phyloP scores from a whole-genome alignment of 2,797 vertebrate species.

The Acipenser ruthenus region DNA sequence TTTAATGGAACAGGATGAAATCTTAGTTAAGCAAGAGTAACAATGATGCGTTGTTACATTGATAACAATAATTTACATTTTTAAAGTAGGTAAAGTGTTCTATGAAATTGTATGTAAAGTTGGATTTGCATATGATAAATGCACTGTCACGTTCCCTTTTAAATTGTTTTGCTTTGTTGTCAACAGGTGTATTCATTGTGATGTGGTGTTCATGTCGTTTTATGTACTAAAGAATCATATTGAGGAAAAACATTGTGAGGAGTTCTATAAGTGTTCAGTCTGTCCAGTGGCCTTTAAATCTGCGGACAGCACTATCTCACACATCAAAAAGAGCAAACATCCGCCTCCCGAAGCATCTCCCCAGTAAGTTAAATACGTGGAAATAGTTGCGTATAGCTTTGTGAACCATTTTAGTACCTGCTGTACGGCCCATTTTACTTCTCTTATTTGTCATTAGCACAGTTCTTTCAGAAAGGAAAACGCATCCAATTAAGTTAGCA shows the following conservation, averaged over 20 bases:
- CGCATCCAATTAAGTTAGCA: no score
- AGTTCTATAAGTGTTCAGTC: slow-evolving; percentile 86
- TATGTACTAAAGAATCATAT: slow-evolving; percentile 83
- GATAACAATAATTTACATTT: no score
- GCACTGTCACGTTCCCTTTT: background rate
- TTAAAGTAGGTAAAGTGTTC: no score
- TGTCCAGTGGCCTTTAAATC: slow-evolving; percentile 94
- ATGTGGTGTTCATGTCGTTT: slow-evolving; percentile 78
- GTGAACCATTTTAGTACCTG: no score
- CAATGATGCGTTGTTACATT: no score
- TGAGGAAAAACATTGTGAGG: slow-evolving; percentile 84
- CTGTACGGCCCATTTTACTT: no score
- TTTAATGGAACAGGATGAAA: no score
- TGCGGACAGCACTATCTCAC: slow-evolving; percentile 65
- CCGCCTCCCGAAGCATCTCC: slow-evolving; percentile 40
- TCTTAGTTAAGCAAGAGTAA: no score
- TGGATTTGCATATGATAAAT: background rate
- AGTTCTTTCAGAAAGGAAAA: no score
- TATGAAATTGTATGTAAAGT: no score
- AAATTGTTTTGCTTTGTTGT: background rate
- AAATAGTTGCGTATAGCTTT: background rate
- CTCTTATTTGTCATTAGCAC: no score
- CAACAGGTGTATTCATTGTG: slow-evolving; percentile 88
- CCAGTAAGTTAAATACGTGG: slow-evolving; percentile 66
- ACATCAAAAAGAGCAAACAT: slow-evolving; percentile 46